Base-by-base conservation (phyloP, 1,140 invertebrate species). In the Frieseomelitta varia region DNA sequence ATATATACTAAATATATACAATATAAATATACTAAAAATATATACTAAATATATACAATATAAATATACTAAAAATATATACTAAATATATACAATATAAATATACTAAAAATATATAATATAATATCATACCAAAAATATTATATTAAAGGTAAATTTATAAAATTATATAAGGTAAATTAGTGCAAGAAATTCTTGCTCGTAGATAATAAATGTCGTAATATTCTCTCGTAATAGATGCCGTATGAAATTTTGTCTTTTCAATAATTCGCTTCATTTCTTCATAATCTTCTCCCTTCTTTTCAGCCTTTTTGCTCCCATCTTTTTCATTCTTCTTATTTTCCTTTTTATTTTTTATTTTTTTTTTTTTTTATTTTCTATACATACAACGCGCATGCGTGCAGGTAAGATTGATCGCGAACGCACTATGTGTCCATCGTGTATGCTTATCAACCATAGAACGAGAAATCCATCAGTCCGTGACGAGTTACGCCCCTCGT, bases 361-460 rank as follows among this genome's bases (percentile, higher is more conserved):
- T 39, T 63, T 27, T n/a, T 69, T 56, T 58, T 47, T 74, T 79
- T 68, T 55, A 21, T 51, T 79, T 85, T 71, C 51, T 88, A 24
- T 65, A 78, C 55, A 75, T 71, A 76, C 21, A 67, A 81, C 10
- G 86, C 82, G 86, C 86, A 85, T 87, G 87, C 87, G 86, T 69
- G 79, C 86, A 75, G 82, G 61, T 85, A 71, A 85, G 87, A 88
- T 88, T 88, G 87, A 88, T 88, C 87, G 83, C 75, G 79, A 82
- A 63, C 85, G 78, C 55, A 58, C 65, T 79, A 88, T 87, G 85
- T 91, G 89, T 87, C 78, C 81, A 85, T 84, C 81, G 83, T 85
- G 30, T 65, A 79, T 85, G 86, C 67, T 91, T 88, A 89, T 91
- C 88, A 91, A 88, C 65, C 89, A 81, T 91, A 78, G 81, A 89